A percentile compares a stretch with the other conserved stretches of the same genome.
phyloP scores from a whole-genome alignment of 2,797 vertebrate genomes.

The Chrosomus eos region DNA sequence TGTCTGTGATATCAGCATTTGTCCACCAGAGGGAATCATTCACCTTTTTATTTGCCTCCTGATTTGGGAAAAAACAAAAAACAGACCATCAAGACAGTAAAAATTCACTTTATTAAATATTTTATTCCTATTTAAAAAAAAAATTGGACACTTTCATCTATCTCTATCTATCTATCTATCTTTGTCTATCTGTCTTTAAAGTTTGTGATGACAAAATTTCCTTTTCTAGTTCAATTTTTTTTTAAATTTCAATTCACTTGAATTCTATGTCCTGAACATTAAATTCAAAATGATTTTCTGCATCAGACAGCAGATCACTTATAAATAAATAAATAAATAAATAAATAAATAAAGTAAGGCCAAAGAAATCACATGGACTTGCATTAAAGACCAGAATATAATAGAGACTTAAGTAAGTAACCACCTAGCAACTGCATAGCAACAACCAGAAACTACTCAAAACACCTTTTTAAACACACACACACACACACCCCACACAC shows the following conservation, averaged over 20 bases:
- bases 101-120: background rate
- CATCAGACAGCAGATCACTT: background rate
- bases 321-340: background rate
- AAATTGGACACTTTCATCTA: too few species aligned
- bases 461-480: too few species aligned
- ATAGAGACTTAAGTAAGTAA: background rate
- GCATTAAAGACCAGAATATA: background rate
- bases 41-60: background rate
- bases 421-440: background rate
- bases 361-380: background rate
- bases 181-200: too few species aligned
- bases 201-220: too few species aligned
- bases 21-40: slow-evolving; percentile 25
- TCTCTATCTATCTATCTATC: accelerated
- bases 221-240: background rate
- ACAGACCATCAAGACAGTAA: background rate
- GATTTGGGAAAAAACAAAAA: background rate
- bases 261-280: background rate
- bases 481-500: too few species aligned
- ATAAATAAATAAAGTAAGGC: background rate
- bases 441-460: background rate
- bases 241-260: background rate
- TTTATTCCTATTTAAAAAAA: too few species aligned
- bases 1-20: background rate
- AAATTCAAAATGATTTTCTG: background rate